Evolutionary conservation across 2,888 invertebrate genomes (phyloP), one percentile per base, ranked within the genome.

Genomic region (Pardosa pseudoannulata): DNA sequence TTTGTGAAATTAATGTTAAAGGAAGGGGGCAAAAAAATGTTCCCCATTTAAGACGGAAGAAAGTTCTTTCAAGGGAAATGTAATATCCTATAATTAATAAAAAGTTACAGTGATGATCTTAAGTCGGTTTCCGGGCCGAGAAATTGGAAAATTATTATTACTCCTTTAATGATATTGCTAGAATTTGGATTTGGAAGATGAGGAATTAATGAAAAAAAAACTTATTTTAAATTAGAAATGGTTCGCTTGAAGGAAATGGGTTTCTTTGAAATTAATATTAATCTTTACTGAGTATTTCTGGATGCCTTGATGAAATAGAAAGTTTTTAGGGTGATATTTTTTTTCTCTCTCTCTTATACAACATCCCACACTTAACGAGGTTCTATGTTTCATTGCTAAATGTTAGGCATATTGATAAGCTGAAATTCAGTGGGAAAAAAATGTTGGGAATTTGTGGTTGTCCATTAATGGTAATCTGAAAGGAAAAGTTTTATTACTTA

Each of bases 31-130:
- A 32, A 67, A 29, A 65, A 19, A 67, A 31, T 11, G 16, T 31
- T 31, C 23, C 6, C 36, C 27, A 39, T 27, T 62, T 16, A 28
- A 36, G 36, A 62, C 56, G 19, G 27, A 28, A 46, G 64, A 64
- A 71, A 64, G 41, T 28, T 75, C 64, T 70, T 81, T 32, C 62
- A 28, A 65, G 28, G 31, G 75, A 73, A 85, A 85, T 67, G 73
- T 73, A 85, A 85, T 85, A 85, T 72, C 83, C 78, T 76, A 78
- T 85, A 85, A 85, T 85, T 85, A 85, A 85, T 85, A 85, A 78
- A 85, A 83, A 83, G 75, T 72, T 76, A 76, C 70, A 27, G 56
- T 78, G 78, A 85, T 85, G 68, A 85, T 78, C 83, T 72, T 72
- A 72, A 78, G 83, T 67, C 62, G 50, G n/a, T 74, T 78, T 68